A percentile compares a stretch with the other conserved stretches of the same genome.
phyloP scores from a whole-genome alignment of 2,113 vertebrate species.

The Centrocercus urophasianus region DNA sequence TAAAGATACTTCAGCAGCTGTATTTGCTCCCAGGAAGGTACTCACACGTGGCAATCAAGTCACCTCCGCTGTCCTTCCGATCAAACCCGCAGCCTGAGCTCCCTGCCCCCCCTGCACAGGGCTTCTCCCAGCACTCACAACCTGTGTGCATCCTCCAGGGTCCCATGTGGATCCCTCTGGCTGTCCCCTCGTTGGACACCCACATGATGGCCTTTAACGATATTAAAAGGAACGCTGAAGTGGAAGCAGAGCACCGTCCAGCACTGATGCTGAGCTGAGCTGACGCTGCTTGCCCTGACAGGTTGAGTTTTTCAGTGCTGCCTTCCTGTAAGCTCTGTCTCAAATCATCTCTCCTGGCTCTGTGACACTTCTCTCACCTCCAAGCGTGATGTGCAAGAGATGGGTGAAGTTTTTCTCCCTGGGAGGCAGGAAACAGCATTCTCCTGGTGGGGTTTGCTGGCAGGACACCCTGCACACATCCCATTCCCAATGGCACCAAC shows the following conservation, averaged over 20 bases:
- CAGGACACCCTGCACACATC: accelerated
- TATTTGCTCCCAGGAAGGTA: conserved; percentile 15
- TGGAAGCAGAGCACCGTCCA: neutral
- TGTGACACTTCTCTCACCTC: neutral
- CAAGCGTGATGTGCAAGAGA: neutral
- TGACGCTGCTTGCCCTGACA: neutral
- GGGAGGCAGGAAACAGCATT: neutral
- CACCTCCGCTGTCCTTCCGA: neutral
- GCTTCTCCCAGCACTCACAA: neutral
- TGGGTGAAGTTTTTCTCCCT: neutral
- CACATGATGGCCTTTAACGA: accelerated
- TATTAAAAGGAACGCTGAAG: neutral
- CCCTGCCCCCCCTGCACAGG: neutral
- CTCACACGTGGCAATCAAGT: conserved; percentile 14
- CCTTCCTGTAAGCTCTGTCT: accelerated
- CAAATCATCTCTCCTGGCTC: neutral
- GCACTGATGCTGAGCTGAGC: neutral
- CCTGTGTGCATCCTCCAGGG: neutral
- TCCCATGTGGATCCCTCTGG: neutral
- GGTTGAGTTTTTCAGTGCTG: neutral
- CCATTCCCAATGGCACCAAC: accelerated
- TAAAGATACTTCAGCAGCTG: neutral
- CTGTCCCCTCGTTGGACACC: neutral
- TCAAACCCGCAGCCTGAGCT: neutral
- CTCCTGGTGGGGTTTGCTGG: neutral